Base-by-base conservation (phyloP, 2,113 vertebrate genomes). In the Copsychus sechellarum region DNA sequence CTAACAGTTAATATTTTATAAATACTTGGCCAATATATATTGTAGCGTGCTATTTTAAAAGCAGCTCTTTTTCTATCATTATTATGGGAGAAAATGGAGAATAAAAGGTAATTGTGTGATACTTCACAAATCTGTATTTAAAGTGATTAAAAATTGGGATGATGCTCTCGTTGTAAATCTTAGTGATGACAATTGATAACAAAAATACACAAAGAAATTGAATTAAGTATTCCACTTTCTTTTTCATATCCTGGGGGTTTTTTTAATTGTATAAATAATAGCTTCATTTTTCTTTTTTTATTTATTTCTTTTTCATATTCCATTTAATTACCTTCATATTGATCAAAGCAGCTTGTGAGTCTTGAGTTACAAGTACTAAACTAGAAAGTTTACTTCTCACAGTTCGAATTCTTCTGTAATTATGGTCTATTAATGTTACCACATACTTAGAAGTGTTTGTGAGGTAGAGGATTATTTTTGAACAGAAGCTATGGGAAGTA, bases 1-100 rank as follows among this genome's bases (percentile, higher is more conserved):
- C 48, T 74, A 85, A 76, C 70, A 69, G 73, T 60, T 91, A 76
- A 86, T 95, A 83, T 92, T 95, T 95, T 80, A 50, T 87, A 93
- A 92, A 87, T 88, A 90, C 33, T 43, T 66, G 50, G 19, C 34
- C 76, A 78, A 83, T 92, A 66, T 57, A 3, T 56, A 70, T 62
- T 82, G 28, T 31, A 83, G 76, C 20, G 28, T 56, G 23, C 14
- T 88, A 54, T 73, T 93, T 95, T 66, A 74, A 90, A 97, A 94
- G 43, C 86, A 93, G 16, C 6, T 70, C 45, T 80, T 91, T 84
- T 89, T 38, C 29, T 83, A 70, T 71, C 22, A 64, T 81, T 82
- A 82, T 65, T 62, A 56, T 43, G 29, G 58, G n/a, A 88, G 54
- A 86, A 94, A 90, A 86, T 15, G 65, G 51, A 86, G 25, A 86